Evolutionary conservation across 1,140 invertebrate genomes (phyloP).

Genomic region (Chymomyza costata): DNA sequence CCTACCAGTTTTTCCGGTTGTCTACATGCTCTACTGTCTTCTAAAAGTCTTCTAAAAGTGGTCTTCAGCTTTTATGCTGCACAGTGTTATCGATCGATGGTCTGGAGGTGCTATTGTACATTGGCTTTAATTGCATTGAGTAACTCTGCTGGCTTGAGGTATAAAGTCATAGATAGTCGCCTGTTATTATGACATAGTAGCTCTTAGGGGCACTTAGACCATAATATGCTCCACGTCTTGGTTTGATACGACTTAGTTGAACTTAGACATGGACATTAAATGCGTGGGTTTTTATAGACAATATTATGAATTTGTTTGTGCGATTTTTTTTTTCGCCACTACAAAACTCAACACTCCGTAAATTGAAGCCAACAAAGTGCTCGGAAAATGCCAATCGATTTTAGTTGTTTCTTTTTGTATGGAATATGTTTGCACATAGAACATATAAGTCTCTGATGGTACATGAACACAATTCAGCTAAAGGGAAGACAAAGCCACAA

Average conservation of each 20-base stretch:
- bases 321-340: conserved; percentile 43
- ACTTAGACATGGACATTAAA: no score
- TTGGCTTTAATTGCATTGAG: conserved; percentile 63
- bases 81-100: conserved; percentile 58
- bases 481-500: no score
- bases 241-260: no score
- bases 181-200: conserved; percentile 29
- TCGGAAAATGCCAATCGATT: conserved; percentile 63
- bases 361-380: conserved; percentile 50
- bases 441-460: no score
- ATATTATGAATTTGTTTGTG: conserved; percentile 58
- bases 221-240: no score
- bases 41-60: no score
- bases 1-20: no score
- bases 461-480: no score
- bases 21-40: no score
- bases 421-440: conserved; percentile 24
- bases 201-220: no score
- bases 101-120: conserved; percentile 16
- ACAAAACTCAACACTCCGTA: conserved; percentile 50
- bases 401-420: conserved; percentile 40
- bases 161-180: neutral
- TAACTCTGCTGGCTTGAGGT: conserved; percentile 43
- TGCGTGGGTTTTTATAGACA: conserved; percentile 46
- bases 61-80: neutral